Percentiles rank a stretch among this genome's conserved stretches.
Conservation (phyloP, 2,888 invertebrate genomes). For the Carpatolechia fugitivella region DNA sequence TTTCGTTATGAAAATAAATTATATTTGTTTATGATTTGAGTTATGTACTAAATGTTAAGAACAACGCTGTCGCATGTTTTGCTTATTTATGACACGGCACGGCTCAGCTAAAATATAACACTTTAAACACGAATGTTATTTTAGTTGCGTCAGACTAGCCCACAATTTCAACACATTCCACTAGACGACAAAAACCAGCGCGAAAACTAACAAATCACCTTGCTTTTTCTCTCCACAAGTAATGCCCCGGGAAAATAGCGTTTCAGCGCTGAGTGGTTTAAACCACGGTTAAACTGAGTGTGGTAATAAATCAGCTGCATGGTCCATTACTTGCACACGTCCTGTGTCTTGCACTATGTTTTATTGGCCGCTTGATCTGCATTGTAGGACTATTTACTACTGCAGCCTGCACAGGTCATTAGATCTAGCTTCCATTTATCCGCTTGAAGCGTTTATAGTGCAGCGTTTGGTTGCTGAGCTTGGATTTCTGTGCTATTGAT, state of each 20-base stretch:
- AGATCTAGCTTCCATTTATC: constrained; percentile 4
- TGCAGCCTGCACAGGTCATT: constrained; percentile 7
- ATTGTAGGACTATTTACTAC: constrained; percentile 7
- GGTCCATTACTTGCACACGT: constrained; percentile 46
- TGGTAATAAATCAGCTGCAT: constrained; percentile 44
- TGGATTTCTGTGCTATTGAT: not conserved
- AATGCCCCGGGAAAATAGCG: constrained; percentile 18
- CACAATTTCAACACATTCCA: constrained; percentile 1
- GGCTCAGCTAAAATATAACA: not conserved
- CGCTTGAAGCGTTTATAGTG: not conserved
- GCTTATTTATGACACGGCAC: not conserved
- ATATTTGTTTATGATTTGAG: too few relatives aligned
- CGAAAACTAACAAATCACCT: constrained; percentile 21
- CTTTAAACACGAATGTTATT: not conserved
- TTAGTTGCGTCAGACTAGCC: not conserved
- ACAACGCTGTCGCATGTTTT: not conserved
- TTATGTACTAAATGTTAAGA: too few relatives aligned
- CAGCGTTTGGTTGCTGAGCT: not conserved
- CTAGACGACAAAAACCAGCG: constrained; percentile 10
- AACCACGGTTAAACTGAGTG: constrained; percentile 16
- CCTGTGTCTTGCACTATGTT: constrained; percentile 15
- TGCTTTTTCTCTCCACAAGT: constrained; percentile 16
- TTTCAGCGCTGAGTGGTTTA: constrained; percentile 21
- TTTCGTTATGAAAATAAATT: too few relatives aligned
- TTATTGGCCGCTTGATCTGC: constrained; percentile 11